Percentiles rank a stretch among this genome's conserved stretches.
Conservation (phyloP, 2,797 vertebrate genomes). For the Poecilia wingei region DNA sequence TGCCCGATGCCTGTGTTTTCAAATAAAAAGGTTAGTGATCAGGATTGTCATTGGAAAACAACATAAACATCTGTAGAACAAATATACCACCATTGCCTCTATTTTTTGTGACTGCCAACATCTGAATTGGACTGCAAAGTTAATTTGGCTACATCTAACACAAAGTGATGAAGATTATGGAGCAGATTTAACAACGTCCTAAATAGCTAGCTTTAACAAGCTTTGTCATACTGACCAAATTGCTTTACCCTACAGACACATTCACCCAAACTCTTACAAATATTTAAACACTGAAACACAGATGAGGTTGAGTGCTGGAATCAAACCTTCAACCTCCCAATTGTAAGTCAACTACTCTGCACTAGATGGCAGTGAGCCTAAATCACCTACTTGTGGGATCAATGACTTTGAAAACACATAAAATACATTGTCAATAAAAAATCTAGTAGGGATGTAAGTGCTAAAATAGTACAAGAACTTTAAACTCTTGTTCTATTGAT, state of each 20-base stretch:
- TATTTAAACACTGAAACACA: too few species aligned
- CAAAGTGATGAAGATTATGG: not conserved
- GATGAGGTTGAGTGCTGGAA: too few species aligned
- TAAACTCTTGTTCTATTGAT: not conserved
- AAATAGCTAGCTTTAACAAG: not conserved
- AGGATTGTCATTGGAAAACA: not conserved
- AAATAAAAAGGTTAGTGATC: conserved; percentile 9
- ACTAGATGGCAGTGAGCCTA: not conserved
- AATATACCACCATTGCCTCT: not conserved
- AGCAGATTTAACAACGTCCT: not conserved
- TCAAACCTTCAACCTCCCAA: too few species aligned
- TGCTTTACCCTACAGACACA: too few species aligned
- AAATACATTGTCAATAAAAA: not conserved
- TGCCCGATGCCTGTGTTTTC: conserved; percentile 75
- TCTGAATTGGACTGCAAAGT: not conserved
- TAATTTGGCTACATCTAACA: not conserved
- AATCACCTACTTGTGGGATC: not conserved
- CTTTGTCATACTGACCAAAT: too few species aligned
- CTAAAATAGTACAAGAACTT: not conserved
- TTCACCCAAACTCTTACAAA: too few species aligned
- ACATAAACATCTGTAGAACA: not conserved
- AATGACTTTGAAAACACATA: not conserved
- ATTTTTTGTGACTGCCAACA: not conserved
- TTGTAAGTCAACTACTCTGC: too few species aligned
- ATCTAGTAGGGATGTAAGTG: not conserved